Base-by-base conservation (phyloP, 2,797 vertebrate species). In the Dryobates pubescens region DNA sequence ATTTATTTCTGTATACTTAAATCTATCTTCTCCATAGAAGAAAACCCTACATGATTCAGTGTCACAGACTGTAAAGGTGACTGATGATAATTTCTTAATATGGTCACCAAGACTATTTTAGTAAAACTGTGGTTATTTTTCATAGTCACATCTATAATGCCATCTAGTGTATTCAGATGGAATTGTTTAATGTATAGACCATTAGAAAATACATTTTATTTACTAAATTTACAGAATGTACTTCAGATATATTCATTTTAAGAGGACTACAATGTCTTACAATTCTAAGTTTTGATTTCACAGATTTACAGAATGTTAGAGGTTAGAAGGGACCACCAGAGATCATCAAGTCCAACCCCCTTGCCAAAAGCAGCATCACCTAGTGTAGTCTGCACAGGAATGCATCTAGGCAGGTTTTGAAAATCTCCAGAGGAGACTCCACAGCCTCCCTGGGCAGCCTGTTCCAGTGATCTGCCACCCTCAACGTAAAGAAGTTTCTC, bases 81-180 rank as follows among this genome's bases (percentile, higher is more conserved):
- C 22, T 5, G 1, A 20, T 77, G 65, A 20, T 41, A 6, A 73
- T 61, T 82, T 70, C 70, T 70, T 68, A 87, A 69, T 47, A 51
- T 22, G 34, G 58, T 72, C 68, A 41, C 36, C 34, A 53, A 47
- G 32, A 43, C 10, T 43, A 34, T 49, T 92, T 64, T 10, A 70
- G 38, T 36, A 41, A 76, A 78, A 71, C 3, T 70, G 34, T 53
- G 17, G 58, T 49, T 74, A 82, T 87, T 91, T 94, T 89, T 83
- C 82, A 88, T 9, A 82, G 58, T 84, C 83, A 83, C 91, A 75
- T 94, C 93, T 83, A 73, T 57, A 79, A 91, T 95, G 96, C 96
- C 96, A 97, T 68, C 97, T 96, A 95, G 94, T 94, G 96, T 92
- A 70, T 34, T 71, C 30, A 72, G 49, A 77, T 19, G 75, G 94